phyloP scores from a whole-genome alignment of 2,888 invertebrate genomes.

The Noctua fimbriata region DNA sequence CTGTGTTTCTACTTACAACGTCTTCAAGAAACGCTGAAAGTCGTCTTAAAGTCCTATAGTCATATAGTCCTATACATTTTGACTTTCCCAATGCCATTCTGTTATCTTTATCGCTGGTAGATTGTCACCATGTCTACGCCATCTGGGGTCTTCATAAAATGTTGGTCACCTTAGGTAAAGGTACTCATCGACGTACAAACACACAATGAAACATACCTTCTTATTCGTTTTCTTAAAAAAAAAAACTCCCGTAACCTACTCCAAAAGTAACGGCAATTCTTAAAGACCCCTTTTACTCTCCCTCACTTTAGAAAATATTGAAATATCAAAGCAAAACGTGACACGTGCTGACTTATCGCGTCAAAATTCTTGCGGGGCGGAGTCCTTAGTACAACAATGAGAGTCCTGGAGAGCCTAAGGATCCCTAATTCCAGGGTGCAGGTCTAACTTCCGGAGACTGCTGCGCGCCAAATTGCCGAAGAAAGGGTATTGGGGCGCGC shows the following conservation, averaged over 20 bases:
- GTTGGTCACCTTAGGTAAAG: not conserved
- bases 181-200: not conserved
- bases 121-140: not conserved
- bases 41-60: no score
- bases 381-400: constrained; percentile 80
- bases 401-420: constrained; percentile 85
- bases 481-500: constrained; percentile 86
- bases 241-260: not conserved
- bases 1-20: no score
- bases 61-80: no score
- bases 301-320: constrained; percentile 48
- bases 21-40: no score
- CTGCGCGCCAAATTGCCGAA: constrained; percentile 88
- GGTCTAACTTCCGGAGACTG: constrained; percentile 87
- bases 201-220: not conserved
- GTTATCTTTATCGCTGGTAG: not conserved
- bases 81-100: not conserved
- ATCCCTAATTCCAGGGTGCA: constrained; percentile 86
- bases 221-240: not conserved
- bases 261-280: constrained; percentile 56
- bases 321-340: constrained; percentile 74
- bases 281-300: constrained; percentile 46
- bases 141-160: not conserved
- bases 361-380: constrained; percentile 84
- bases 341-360: constrained; percentile 84